A percentile compares a stretch with the other conserved stretches of the same genome.
Evolutionary conservation across 2,888 invertebrate species (phyloP).

Genomic region (Romanomermis culicivorax): DNA sequence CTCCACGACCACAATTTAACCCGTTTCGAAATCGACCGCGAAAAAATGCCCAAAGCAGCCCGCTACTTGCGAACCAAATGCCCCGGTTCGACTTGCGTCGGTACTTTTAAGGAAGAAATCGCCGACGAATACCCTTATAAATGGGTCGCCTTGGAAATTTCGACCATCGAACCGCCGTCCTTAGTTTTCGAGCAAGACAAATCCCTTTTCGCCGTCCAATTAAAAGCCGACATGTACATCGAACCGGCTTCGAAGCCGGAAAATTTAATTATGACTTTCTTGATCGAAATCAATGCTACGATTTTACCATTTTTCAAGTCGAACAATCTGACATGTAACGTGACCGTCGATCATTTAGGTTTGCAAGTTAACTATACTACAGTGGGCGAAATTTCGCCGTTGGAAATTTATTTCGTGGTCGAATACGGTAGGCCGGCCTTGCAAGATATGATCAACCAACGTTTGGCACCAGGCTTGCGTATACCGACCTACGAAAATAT

Average conservation of each 20-base stretch:
- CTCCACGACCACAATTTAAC: not conserved
- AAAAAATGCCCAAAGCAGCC: not conserved
- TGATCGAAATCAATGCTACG: not conserved
- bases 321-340: not conserved
- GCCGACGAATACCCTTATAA: not conserved
- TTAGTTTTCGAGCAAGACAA: not conserved
- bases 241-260: not conserved
- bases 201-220: not conserved
- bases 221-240: not conserved
- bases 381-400: not conserved
- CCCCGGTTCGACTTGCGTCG: not conserved
- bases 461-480: not conserved
- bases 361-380: not conserved
- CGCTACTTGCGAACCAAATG: not conserved
- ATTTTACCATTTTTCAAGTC: not conserved
- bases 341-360: not conserved
- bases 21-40: not conserved
- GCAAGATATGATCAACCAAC: not conserved
- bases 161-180: not conserved
- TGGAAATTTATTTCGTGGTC: not conserved
- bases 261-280: not conserved
- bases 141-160: not conserved
- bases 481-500: not conserved
- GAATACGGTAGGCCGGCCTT: not conserved
- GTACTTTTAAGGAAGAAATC: not conserved